Percentiles rank a stretch among this genome's conserved stretches.
Conservation (phyloP, 1,140 invertebrate species). For the Spodoptera litura region DNA sequence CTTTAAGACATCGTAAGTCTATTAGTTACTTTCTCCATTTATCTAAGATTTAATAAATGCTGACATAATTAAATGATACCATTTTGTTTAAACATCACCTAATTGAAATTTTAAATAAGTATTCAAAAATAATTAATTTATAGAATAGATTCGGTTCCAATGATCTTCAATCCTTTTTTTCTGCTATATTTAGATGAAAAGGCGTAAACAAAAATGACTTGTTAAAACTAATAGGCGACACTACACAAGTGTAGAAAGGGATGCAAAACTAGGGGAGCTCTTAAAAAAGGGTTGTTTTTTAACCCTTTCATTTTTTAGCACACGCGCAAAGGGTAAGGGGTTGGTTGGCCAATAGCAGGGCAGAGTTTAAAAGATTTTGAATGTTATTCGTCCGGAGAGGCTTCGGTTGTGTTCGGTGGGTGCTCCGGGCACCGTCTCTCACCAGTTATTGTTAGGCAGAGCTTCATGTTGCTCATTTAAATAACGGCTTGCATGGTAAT, state of each 20-base stretch:
- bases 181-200: no score
- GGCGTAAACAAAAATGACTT: no score
- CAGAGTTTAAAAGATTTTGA: constrained; percentile 72
- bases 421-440: constrained; percentile 49
- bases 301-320: constrained; percentile 84
- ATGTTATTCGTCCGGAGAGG: constrained; percentile 67
- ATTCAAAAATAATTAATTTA: no score
- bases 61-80: no score
- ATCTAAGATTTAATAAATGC: no score
- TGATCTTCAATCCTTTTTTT: no score
- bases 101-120: no score
- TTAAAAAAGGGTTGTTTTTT: constrained; percentile 78
- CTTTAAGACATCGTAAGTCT: no score
- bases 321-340: constrained; percentile 80
- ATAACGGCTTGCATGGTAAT: constrained; percentile 10
- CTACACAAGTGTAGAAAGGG: constrained; percentile 58
- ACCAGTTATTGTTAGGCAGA: constrained; percentile 65
- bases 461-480: constrained; percentile 56
- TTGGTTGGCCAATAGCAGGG: constrained; percentile 75
- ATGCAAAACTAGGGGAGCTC: constrained; percentile 68
- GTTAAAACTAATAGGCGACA: no score
- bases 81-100: no score
- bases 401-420: constrained; percentile 55
- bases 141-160: no score
- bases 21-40: no score